Evolutionary conservation across 35 echinoderm and acorn worm genomes (phyloP), one percentile per base, ranked within the genome.

Genomic region (Stichopus chloronotus): DNA sequence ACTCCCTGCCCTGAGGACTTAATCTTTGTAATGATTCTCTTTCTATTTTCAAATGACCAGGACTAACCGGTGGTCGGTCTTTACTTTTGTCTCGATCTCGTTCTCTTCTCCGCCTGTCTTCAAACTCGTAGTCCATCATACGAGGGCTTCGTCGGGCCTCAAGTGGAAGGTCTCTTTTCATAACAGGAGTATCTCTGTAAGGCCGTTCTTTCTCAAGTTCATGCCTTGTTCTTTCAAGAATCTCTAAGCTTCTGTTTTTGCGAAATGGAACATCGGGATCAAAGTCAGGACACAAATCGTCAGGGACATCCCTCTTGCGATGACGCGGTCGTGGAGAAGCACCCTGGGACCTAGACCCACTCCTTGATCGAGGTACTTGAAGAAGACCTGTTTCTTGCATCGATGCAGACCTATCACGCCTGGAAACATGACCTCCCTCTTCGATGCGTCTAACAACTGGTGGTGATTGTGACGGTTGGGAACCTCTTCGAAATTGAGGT

Each of bases 331-430:
- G 54, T 7, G 90, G 90, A 55, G 90, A 91, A 91, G 52, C 90
- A 56, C 71, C 69, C 9, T 77, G 90, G 43, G 90, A 91, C 5
- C 90, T 43, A 14, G 90, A 91, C 8, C 90, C 90, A 91, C 90
- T 91, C 12, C 90, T 91, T 21, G 90, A 91, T 77, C 90, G 54
- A 78, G 90, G 90, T 5, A 91, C 90, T 24, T 91, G 90, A 22
- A 91, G 76, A 53, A 91, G 53, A 58, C 90, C 90, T 25, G 90
- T 91, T 72, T 91, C 90, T 91, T 91, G 90, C 90, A 91, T 91
- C 43, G 90, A 91, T 19, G 90, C 90, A 52, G 90, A 91, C 19
- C 90, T 53, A 22, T 91, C 90, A 21, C 90, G n/a, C 54, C 90
- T 77, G 6, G 90, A 91, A 4, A 91, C 56, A 65, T 91, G 90